Percentiles rank a stretch among this genome's conserved stretches.
Conservation (phyloP, 1,140 invertebrate genomes). For the Pogonomyrmex barbatus region DNA sequence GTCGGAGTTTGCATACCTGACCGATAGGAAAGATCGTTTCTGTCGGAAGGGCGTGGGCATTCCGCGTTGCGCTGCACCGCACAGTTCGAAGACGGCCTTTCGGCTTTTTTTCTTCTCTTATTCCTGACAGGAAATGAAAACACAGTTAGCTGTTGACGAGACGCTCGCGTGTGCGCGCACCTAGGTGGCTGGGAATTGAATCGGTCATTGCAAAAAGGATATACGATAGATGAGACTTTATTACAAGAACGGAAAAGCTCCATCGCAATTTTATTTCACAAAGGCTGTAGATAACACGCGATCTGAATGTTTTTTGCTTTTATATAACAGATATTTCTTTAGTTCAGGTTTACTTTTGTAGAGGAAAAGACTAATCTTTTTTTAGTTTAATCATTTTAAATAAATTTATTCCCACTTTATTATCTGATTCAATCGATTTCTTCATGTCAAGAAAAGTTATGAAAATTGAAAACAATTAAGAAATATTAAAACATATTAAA, state of each 20-base stretch:
- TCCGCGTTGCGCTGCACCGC: slow-evolving; percentile 27
- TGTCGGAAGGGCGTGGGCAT: slow-evolving; percentile 69
- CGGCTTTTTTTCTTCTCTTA: slow-evolving; percentile 34
- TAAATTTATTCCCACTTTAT: background rate
- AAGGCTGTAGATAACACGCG: background rate
- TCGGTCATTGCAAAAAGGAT: background rate
- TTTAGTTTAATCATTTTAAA: background rate
- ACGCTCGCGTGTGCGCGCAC: slow-evolving; percentile 8
- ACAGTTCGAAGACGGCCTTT: background rate
- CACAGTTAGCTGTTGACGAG: slow-evolving; percentile 41
- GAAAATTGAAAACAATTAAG: background rate
- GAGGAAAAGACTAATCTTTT: background rate
- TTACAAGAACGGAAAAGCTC: background rate
- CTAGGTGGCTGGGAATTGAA: slow-evolving; percentile 19
- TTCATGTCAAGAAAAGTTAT: background rate
- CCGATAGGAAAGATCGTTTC: slow-evolving; percentile 70
- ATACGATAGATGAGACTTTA: background rate
- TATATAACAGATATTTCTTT: background rate
- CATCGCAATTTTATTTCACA: background rate
- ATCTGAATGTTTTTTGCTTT: background rate
- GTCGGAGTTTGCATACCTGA: slow-evolving; percentile 67
- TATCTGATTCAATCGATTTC: background rate
- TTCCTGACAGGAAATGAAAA: slow-evolving; percentile 56
- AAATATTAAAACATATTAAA: background rate
- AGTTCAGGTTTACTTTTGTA: background rate